Base-by-base conservation (phyloP, 1,140 invertebrate genomes). In the Trichomalopsis sarcophagae region DNA sequence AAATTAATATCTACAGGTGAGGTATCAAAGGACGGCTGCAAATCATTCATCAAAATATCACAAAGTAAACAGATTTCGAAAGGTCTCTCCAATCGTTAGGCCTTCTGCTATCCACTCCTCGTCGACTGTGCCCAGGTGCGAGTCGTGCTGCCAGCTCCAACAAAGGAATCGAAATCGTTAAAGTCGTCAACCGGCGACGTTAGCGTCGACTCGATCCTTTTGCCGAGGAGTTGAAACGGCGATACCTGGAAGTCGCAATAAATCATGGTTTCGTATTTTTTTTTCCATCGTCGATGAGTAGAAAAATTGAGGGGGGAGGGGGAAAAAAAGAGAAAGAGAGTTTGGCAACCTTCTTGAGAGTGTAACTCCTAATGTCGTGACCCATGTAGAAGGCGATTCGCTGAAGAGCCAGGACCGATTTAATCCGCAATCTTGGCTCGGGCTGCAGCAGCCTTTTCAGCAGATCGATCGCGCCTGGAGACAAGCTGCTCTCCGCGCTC, bases 331-430 rank as follows among this genome's bases (percentile, higher is more conserved):
- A 62, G 6, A 17, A n/a, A 62, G 55, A 21, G 40, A n/a, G 55
- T 21, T 62, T 62, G 17, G 14, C 55, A 62, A 92, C 92, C 87
- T 92, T 89, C 85, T 91, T 93, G 30, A 84, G 69, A 40, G 88
- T 88, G 50, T 91, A 93, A 86, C 87, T 89, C 23, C 87, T 88
- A 77, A 94, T 87, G 84, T 93, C 90, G 76, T 92, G 87, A 30
- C 92, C 92, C 90, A 93, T 92, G 87, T 92, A 94, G 88, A 94
- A 94, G n/a, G 93, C 92, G 75, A 93, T 92, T 78, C 91, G 89
- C 86, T 94, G 91, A 44, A 94, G 89, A 4, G 88, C 88, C 3
- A 91, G 86, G 6, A 94, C 85, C 10, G 92, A 92, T 82, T 90
- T 91, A 10, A 94, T 88, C 77, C 94, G 89, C 33, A 89, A 77